Percentiles rank a stretch among this genome's conserved stretches.
phyloP scores from a whole-genome alignment of 2,113 vertebrate genomes.

The Ochotona curzoniae region DNA sequence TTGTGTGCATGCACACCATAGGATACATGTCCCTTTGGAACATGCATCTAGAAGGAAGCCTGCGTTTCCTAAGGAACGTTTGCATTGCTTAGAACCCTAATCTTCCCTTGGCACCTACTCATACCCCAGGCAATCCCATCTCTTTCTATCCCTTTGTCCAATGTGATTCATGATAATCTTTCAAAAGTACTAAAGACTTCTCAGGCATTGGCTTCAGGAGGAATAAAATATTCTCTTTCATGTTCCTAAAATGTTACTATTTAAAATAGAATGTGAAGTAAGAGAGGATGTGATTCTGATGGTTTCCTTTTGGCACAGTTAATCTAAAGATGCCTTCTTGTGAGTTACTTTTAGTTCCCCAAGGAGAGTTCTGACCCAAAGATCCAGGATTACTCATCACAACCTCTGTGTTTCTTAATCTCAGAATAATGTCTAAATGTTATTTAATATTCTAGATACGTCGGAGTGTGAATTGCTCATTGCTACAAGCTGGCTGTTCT shows the following conservation, averaged over 20 bases:
- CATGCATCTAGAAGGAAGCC: conserved; percentile 17
- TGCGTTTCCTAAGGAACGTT: conserved; percentile 48
- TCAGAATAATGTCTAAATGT: conserved; percentile 74
- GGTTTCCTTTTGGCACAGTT: neutral
- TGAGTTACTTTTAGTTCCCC: conserved; percentile 64
- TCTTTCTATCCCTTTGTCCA: neutral
- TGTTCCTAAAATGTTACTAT: neutral
- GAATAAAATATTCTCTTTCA: conserved; percentile 18
- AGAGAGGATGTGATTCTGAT: conserved; percentile 53
- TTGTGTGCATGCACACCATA: neutral
- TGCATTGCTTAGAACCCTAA: neutral
- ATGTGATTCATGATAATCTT: neutral
- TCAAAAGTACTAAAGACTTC: conserved; percentile 15
- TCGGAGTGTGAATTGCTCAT: conserved; percentile 74
- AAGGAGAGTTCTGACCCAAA: conserved; percentile 67
- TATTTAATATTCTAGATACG: conserved; percentile 67
- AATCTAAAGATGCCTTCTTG: conserved; percentile 67
- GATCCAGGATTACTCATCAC: conserved; percentile 75
- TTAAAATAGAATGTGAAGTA: neutral
- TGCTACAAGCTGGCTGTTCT: conserved; percentile 68
- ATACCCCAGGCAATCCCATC: neutral
- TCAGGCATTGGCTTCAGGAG: conserved; percentile 48
- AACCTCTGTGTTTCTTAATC: conserved; percentile 75
- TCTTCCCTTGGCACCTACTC: neutral
- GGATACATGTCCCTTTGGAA: neutral